These are phyloP conservation scores for Molorchus minor DNA, from an alignment of 2,888 invertebrate species.

Conservation along the genomic window DNA sequence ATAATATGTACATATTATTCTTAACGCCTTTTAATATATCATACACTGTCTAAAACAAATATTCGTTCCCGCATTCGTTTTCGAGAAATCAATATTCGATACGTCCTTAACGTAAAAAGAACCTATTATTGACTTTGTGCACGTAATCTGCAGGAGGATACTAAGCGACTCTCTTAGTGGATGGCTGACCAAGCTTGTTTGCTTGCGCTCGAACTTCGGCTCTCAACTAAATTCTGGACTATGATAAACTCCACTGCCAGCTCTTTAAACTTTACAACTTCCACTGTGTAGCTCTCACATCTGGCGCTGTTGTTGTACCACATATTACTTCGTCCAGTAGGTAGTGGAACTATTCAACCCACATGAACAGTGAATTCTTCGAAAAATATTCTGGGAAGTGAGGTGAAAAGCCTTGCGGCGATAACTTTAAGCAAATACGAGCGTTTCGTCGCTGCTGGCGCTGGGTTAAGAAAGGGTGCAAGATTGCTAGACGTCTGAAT, in stretches of 20 bases:
- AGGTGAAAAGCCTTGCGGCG: slow-evolving; percentile 7
- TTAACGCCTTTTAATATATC: too few relatives aligned
- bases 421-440: slow-evolving; percentile 14
- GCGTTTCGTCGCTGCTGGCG: neutral
- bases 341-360: slow-evolving; percentile 13
- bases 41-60: too few relatives aligned
- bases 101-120: neutral
- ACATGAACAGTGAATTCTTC: slow-evolving; percentile 20
- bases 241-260: slow-evolving; percentile 38
- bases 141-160: slow-evolving; percentile 25
- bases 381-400: neutral
- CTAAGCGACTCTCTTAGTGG: slow-evolving; percentile 26
- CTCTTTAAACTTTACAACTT: slow-evolving; percentile 37
- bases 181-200: slow-evolving; percentile 35
- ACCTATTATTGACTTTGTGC: neutral
- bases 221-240: slow-evolving; percentile 20
- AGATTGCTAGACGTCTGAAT: slow-evolving; percentile 1
- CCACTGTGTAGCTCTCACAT: slow-evolving; percentile 31
- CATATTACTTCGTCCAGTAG: slow-evolving; percentile 22
- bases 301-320: slow-evolving; percentile 36
- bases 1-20: too few relatives aligned
- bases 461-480: slow-evolving; percentile 1
- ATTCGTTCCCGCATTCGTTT: too few relatives aligned
- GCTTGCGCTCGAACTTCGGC: slow-evolving; percentile 33
- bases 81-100: neutral